phyloP scores from a whole-genome alignment of 2,888 invertebrate genomes.

The Xanthia icteritia region DNA sequence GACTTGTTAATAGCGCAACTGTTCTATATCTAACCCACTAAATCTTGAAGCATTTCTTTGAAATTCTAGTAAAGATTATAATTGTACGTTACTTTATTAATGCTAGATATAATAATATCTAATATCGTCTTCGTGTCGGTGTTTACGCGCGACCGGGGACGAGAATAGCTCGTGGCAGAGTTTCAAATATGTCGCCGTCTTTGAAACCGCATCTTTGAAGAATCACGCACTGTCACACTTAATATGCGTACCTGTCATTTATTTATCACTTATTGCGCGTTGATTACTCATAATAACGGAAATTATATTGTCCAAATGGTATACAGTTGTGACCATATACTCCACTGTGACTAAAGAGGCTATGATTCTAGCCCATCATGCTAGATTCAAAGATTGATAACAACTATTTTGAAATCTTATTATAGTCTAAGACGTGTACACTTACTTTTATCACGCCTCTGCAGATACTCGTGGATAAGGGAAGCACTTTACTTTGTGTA shows the following conservation, averaged over 20 bases:
- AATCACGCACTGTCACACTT: constrained; percentile 78
- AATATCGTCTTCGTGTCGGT: constrained; percentile 74
- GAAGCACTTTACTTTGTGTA: constrained; percentile 40
- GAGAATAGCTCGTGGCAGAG: constrained; percentile 88
- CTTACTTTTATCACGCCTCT: constrained; percentile 12
- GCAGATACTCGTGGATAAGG: constrained; percentile 13
- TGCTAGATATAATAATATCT: constrained; percentile 77
- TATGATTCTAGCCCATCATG: neutral
- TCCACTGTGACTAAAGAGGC: neutral
- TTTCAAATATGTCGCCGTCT: constrained; percentile 89
- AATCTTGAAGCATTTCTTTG: constrained; percentile 37
- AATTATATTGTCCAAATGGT: neutral
- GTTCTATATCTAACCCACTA: constrained; percentile 22
- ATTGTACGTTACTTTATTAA: constrained; percentile 68
- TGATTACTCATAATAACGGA: constrained; percentile 4
- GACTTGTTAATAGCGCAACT: constrained; percentile 12
- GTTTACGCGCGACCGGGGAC: constrained; percentile 84
- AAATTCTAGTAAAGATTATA: constrained; percentile 54
- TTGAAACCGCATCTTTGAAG: constrained; percentile 81
- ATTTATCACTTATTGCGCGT: constrained; percentile 33
- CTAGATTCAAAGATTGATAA: neutral
- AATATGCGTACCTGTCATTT: constrained; percentile 70
- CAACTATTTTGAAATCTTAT: constrained; percentile 5
- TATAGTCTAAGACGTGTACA: constrained; percentile 4
- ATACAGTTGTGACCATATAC: neutral